These are phyloP conservation scores for Phaethornis superciliosus DNA, from an alignment of 2,113 vertebrate genomes.

Conservation along the genomic window DNA sequence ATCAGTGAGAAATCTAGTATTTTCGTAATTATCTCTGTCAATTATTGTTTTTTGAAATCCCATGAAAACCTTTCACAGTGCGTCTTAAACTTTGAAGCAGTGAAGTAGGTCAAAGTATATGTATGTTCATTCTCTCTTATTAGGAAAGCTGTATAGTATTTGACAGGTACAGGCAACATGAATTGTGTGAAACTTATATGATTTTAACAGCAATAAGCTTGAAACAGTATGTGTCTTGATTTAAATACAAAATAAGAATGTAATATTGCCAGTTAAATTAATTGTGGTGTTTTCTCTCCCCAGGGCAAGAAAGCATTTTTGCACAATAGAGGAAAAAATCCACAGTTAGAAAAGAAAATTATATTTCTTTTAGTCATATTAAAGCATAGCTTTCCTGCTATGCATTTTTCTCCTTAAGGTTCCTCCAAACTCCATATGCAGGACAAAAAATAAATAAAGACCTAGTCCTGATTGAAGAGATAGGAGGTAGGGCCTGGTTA, in stretches of 20 bases:
- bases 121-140: constrained; percentile 48
- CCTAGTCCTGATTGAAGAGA: constrained; percentile 28
- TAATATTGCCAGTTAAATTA: constrained; percentile 56
- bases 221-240: constrained; percentile 35
- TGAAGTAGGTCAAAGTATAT: constrained; percentile 35
- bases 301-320: constrained; percentile 56
- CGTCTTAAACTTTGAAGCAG: constrained; percentile 38
- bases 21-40: constrained; percentile 25
- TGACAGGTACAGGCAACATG: constrained; percentile 41
- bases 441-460: neutral
- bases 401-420: neutral
- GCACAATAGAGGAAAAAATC: constrained; percentile 48
- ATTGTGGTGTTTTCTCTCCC: constrained; percentile 42
- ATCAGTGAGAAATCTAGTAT: neutral
- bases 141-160: neutral
- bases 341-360: constrained; percentile 50
- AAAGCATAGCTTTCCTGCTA: neutral
- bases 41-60: constrained; percentile 31
- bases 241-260: constrained; percentile 61
- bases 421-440: neutral
- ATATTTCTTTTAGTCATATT: constrained; percentile 32
- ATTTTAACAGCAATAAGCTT: constrained; percentile 51
- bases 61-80: neutral
- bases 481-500: neutral
- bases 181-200: constrained; percentile 34